Base-by-base conservation (phyloP, 2,113 vertebrate genomes). In the Oreotrochilus melanogaster region DNA sequence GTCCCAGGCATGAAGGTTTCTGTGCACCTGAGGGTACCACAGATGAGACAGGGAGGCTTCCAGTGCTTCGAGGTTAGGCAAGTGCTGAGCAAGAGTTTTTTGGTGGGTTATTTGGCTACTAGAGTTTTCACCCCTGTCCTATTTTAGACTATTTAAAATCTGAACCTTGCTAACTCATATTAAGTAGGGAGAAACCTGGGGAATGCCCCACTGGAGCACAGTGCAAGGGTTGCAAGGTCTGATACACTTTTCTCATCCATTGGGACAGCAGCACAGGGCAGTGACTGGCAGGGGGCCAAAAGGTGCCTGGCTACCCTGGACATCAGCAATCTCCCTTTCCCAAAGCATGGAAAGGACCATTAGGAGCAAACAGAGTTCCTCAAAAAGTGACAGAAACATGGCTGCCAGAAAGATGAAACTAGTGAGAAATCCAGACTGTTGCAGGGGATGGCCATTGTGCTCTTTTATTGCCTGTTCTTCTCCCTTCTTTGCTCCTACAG, bases 201-300 rank as follows among this genome's bases (percentile, higher is more conserved):
- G 30, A 69, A 45, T 47, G 42, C 16, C 17, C 13, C 35, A 23
- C 22, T 28, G 37, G 22, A n/a, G 31, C 27, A 33, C 16, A 43
- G 23, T 51, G 18, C 8, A 9, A 6, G 35, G 61, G 18, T 3
- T 72, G 75, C 18, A 58, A 39, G 22, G 13, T 43, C 37, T 61
- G 72, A 86, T 25, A 25, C 9, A 14, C 54, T 70, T 69, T 48
- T 4, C 30, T 57, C 1, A 0, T 13, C 0, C 0, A 0, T 25
- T 16, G 7, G 39, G 22, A 75, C 78, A 72, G 19, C 22, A 71
- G 10, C 0, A 0, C 31, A 42, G 22, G 57, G 12, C 23, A 50
- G n/a, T 4, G 23, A 7, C 28, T 86, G 24, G 9, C 10, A 27
- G 12, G 42, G 27, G 5, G 21, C 8, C n/a, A 6, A 86, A 53